These are phyloP conservation scores for Unio pictorum DNA, from an alignment of 2,888 invertebrate species.

Conservation along the genomic window DNA sequence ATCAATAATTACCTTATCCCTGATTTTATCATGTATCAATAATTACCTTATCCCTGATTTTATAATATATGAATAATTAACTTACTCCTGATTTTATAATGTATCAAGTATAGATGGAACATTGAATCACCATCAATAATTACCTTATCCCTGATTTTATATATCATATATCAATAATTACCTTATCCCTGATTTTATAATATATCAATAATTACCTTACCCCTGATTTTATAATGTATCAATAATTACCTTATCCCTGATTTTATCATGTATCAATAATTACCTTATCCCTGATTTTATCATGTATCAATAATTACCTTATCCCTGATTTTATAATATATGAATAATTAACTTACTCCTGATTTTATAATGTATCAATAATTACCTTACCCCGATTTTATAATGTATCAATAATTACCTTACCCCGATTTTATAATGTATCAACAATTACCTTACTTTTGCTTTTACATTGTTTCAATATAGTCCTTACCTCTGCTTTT, in stretches of 20 bases:
- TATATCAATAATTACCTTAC: constrained; percentile 4
- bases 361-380: too few relatives aligned
- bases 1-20: constrained; percentile 60
- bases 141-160: constrained; percentile 53
- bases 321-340: constrained; percentile 72
- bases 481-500: constrained; percentile 49
- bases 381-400: constrained; percentile 46
- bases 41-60: constrained; percentile 48
- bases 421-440: constrained; percentile 72
- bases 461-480: constrained; percentile 72
- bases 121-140: constrained; percentile 2
- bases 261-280: constrained; percentile 71
- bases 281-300: constrained; percentile 53
- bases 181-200: constrained; percentile 2
- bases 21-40: constrained; percentile 72
- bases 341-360: constrained; percentile 11
- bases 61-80: constrained; percentile 73
- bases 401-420: constrained; percentile 71
- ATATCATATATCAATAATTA: constrained; percentile 70
- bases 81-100: constrained; percentile 72
- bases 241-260: constrained; percentile 41
- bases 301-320: constrained; percentile 71
- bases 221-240: constrained; percentile 72
- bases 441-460: constrained; percentile 42
- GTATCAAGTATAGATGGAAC: constrained; percentile 59